phyloP scores from a whole-genome alignment of 1,140 invertebrate genomes.

The Luehdorfia chinensis region DNA sequence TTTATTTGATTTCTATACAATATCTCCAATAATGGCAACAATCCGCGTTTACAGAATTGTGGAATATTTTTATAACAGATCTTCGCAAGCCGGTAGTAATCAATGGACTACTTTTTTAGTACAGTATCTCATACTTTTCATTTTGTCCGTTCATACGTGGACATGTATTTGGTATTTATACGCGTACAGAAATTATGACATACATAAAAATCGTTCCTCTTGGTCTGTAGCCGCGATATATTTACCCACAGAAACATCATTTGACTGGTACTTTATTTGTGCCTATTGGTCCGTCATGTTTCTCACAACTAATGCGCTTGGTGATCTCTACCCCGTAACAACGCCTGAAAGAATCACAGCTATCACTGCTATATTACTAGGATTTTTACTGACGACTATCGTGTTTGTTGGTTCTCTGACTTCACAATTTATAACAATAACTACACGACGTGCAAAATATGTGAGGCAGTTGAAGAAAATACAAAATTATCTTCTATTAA shows the following conservation, averaged over 20 bases:
- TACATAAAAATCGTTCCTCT: constrained; percentile 48
- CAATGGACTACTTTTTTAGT: constrained; percentile 68
- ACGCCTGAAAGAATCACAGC: constrained; percentile 55
- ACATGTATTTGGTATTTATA: constrained; percentile 63
- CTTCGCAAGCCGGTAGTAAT: constrained; percentile 65
- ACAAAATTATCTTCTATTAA: constrained; percentile 53
- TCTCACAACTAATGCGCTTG: constrained; percentile 63
- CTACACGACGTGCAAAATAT: constrained; percentile 58
- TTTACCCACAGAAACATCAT: constrained; percentile 53
- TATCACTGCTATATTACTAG: constrained; percentile 52
- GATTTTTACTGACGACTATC: constrained; percentile 62
- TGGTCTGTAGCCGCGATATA: constrained; percentile 54
- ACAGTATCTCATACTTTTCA: constrained; percentile 60
- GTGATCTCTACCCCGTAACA: constrained; percentile 64
- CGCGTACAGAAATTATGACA: constrained; percentile 52
- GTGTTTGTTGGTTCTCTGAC: constrained; percentile 67
- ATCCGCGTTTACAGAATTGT: constrained; percentile 57
- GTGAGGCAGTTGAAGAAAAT: constrained; percentile 61
- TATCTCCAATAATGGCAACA: constrained; percentile 50
- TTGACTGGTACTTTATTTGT: constrained; percentile 67
- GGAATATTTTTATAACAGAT: constrained; percentile 60
- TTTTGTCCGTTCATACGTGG: constrained; percentile 62
- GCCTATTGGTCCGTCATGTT: constrained; percentile 63
- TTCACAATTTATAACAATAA: constrained; percentile 67
- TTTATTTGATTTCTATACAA: constrained; percentile 41